Base-by-base conservation (phyloP, 2,113 vertebrate species). In the Motacilla tschutschensis region DNA sequence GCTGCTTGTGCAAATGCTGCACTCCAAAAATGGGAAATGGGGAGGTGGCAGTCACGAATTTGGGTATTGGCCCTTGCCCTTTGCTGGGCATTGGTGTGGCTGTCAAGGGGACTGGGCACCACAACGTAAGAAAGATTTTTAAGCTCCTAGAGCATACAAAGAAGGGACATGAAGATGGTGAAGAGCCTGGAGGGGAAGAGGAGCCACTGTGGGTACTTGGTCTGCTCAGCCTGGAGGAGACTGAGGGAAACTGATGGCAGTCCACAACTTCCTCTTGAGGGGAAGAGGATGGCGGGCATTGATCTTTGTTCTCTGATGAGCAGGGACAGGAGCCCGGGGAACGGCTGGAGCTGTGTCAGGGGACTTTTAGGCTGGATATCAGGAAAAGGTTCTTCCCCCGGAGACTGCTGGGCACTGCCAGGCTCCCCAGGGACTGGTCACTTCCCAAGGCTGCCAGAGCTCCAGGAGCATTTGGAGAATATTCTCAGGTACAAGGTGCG, bases 21-120 rank as follows among this genome's bases (percentile, higher is more conserved):
- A 2, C 53, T 53, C 48, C 1, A 0, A 8, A 41, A 70, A 7
- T 1, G 5, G 17, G 26, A 17, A 22, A 5, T 0, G 1, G 25
- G 41, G 19, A 38, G 17, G 17, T 22, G 26, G 28, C 13, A 22
- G 9, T 6, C 18, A 4, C 0, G 0, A 35, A 17, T 20, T 29
- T 22, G 40, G 4, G 10, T 22, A 12, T 8, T 18, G 19, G 28
- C 46, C 14, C n/a, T 7, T 4, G 10, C 21, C 26, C 26, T 8
- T 38, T 60, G 21, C 60, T 50, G 10, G 41, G 36, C 20, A 3
- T 12, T 36, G 14, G 1, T 22, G 55, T n/a, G 60, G 8, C 35
- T 51, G 3, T 19, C 15, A 4, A 14, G 40, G 24, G 14, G 19
- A 6, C 26, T 36, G 26, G 21, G 12, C 62, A 60, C 28, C 21